A percentile compares a stretch with the other conserved stretches of the same genome.
These are phyloP conservation scores for Drosophila merina DNA, from an alignment of 2,888 invertebrate genomes.

Conservation along the genomic window DNA sequence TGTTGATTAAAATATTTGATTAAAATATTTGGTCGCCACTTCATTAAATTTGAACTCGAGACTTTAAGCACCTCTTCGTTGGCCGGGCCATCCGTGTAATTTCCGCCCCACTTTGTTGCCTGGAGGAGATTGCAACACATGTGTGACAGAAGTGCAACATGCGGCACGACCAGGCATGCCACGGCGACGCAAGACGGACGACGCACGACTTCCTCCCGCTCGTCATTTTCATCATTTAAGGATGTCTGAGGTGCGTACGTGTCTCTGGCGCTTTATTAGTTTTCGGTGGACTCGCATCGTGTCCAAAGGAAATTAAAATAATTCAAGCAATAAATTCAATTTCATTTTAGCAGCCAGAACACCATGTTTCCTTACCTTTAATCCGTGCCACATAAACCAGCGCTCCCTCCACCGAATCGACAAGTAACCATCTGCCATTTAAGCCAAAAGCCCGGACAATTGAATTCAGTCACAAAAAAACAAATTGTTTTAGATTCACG, in stretches of 20 bases:
- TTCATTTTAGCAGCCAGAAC: slow-evolving; percentile 43
- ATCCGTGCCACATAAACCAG: neutral
- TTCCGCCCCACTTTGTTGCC: slow-evolving; percentile 29
- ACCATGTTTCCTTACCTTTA: neutral
- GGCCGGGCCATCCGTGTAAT: slow-evolving; percentile 26
- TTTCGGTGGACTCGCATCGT: slow-evolving; percentile 60
- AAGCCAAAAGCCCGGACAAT: slow-evolving; percentile 68
- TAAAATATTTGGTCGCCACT: slow-evolving; percentile 61
- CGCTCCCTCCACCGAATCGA: neutral
- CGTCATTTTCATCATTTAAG: slow-evolving; percentile 34
- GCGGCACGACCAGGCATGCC: slow-evolving; percentile 10
- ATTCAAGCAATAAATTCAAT: slow-evolving; percentile 70
- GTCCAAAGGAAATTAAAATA: slow-evolving; percentile 71
- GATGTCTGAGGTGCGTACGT: slow-evolving; percentile 61
- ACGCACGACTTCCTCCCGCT: slow-evolving; percentile 20
- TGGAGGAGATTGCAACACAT: slow-evolving; percentile 43
- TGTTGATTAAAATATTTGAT: slow-evolving; percentile 76
- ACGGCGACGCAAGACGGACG: neutral
- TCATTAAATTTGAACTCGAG: neutral
- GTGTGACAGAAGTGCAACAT: slow-evolving; percentile 24
- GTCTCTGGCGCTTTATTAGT: slow-evolving; percentile 60
- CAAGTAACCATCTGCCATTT: slow-evolving; percentile 50
- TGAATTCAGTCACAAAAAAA: slow-evolving; percentile 50
- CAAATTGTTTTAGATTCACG: slow-evolving; percentile 15
- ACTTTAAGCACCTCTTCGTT: slow-evolving; percentile 9